A percentile compares a stretch with the other conserved stretches of the same genome.
These are phyloP conservation scores for Andrena trimmerana DNA, from an alignment of 2,888 invertebrate genomes.

Conservation along the genomic window DNA sequence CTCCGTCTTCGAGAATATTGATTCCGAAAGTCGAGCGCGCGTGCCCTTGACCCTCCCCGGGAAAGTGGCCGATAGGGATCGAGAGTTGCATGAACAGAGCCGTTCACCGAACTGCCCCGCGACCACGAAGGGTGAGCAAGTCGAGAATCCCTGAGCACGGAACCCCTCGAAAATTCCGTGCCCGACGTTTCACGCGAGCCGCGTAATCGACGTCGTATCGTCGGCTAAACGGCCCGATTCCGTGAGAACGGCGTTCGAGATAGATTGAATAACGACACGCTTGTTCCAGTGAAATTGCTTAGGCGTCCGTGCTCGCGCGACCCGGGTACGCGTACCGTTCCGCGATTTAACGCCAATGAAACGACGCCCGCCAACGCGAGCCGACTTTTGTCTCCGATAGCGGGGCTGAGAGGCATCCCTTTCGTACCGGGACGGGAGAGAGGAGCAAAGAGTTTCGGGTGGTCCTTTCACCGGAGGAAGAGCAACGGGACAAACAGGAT, in stretches of 20 bases:
- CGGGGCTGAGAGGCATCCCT: not conserved
- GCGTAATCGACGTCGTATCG: slow-evolving; percentile 25
- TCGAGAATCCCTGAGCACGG: not conserved
- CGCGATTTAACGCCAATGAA: slow-evolving; percentile 39
- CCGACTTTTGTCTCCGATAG: not conserved
- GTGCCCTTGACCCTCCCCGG: no score
- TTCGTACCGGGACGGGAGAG: no score
- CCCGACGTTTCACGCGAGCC: slow-evolving; percentile 28
- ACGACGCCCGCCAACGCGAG: slow-evolving; percentile 20
- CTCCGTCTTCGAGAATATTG: not conserved
- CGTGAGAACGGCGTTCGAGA: slow-evolving; percentile 35
- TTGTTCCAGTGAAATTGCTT: slow-evolving; percentile 42
- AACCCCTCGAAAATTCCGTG: slow-evolving; percentile 6
- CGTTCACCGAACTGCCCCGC: slow-evolving; percentile 7
- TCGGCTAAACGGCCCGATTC: slow-evolving; percentile 31
- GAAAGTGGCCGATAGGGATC: no score
- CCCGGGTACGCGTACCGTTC: slow-evolving; percentile 6
- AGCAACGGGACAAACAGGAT: slow-evolving; percentile 1
- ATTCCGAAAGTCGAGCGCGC: not conserved
- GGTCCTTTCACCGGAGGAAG: not conserved
- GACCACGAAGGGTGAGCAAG: not conserved
- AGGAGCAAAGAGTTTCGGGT: not conserved
- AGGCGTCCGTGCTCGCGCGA: slow-evolving; percentile 8
- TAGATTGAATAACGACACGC: slow-evolving; percentile 53
- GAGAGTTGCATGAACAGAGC: no score